Percentiles rank a stretch among this genome's conserved stretches.
phyloP scores from a whole-genome alignment of 2,888 invertebrate species.

The Caenorhabditis sp. region DNA sequence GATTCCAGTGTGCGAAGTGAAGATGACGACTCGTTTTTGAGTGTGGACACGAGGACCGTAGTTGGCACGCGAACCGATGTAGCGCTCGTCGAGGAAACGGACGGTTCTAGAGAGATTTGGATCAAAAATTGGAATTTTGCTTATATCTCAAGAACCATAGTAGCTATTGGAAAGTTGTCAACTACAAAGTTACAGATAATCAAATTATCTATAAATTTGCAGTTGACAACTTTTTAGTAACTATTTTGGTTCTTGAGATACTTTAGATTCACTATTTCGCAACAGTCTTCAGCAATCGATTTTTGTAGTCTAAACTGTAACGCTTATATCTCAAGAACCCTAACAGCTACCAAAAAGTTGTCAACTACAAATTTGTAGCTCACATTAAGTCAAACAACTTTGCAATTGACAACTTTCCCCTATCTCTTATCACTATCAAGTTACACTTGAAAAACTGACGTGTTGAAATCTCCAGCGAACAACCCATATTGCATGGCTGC shows the following conservation, averaged over 20 bases:
- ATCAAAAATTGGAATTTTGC: not conserved
- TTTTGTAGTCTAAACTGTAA: too few relatives aligned
- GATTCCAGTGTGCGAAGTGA: conserved; percentile 40
- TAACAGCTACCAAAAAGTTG: too few relatives aligned
- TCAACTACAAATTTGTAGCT: too few relatives aligned
- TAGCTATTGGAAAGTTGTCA: too few relatives aligned
- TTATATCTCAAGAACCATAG: not conserved
- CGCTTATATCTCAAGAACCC: too few relatives aligned
- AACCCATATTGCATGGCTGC: conserved; percentile 57
- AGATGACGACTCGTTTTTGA: conserved; percentile 57
- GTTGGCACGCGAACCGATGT: conserved; percentile 32
- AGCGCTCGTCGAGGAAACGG: conserved; percentile 56
- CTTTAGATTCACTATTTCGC: too few relatives aligned
- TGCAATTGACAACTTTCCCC: not conserved
- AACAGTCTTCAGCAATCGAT: too few relatives aligned
- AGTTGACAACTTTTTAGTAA: too few relatives aligned
- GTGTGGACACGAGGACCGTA: conserved; percentile 32
- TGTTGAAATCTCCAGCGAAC: conserved; percentile 55
- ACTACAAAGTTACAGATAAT: too few relatives aligned
- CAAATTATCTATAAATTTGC: too few relatives aligned
- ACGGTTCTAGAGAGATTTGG: conserved; percentile 37
- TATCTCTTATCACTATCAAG: not conserved
- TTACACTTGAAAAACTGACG: conserved; percentile 35
- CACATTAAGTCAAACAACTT: too few relatives aligned
- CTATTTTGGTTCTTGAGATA: too few relatives aligned